phyloP scores from a whole-genome alignment of 1,140 invertebrate species.

The Notospermus geniculatus region DNA sequence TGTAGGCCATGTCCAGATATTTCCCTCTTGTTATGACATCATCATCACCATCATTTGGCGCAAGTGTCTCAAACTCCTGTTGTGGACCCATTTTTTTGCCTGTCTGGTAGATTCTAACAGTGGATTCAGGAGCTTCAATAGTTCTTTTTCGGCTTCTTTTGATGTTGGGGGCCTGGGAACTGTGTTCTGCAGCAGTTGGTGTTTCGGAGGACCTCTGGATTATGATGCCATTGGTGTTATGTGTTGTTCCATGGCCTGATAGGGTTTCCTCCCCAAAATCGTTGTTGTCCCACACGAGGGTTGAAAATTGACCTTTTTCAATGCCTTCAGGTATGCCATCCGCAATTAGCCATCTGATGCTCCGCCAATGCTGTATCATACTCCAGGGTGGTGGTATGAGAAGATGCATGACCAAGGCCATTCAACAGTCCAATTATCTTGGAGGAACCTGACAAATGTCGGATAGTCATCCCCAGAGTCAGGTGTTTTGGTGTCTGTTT shows the following conservation, averaged over 20 bases:
- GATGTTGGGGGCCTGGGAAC: background rate
- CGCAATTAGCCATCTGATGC: background rate
- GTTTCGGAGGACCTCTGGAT: background rate
- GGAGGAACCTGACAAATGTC: slow-evolving; percentile 5
- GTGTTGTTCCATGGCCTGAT: background rate
- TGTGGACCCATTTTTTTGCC: background rate
- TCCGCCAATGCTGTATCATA: background rate
- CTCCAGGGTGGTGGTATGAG: background rate
- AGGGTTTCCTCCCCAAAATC: slow-evolving; percentile 11
- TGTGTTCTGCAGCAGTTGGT: background rate
- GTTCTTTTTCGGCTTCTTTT: background rate
- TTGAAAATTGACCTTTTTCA: background rate
- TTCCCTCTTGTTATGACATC: background rate
- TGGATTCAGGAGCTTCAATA: background rate
- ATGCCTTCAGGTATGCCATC: background rate
- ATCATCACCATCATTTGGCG: background rate
- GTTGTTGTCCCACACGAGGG: slow-evolving; percentile 10
- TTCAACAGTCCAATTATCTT: background rate
- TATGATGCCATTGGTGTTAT: slow-evolving; percentile 11
- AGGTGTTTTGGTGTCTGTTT: background rate
- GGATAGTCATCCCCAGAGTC: background rate
- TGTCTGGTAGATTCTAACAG: background rate
- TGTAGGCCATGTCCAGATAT: background rate
- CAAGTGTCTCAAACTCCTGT: slow-evolving; percentile 4
- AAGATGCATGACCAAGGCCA: background rate